Evolutionary conservation across 2,113 vertebrate genomes (phyloP).

Genomic region (Apteryx owenii): DNA sequence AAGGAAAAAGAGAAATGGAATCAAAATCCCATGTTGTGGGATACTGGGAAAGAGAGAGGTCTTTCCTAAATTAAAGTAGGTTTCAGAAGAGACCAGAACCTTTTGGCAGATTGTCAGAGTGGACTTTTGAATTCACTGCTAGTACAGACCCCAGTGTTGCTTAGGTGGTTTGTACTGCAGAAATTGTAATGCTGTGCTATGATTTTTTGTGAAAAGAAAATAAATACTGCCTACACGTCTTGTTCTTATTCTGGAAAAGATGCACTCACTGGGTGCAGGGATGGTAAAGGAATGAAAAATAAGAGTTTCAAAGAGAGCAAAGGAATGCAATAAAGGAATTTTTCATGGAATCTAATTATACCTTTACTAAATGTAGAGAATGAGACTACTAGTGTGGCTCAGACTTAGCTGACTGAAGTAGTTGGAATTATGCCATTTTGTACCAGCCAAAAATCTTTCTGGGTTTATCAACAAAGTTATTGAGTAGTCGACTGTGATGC

Average conservation of each 20-base stretch:
- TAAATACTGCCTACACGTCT: slow-evolving; percentile 7
- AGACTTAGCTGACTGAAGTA: not conserved
- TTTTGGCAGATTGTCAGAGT: not conserved
- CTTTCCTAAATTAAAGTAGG: not conserved
- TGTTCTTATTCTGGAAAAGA: slow-evolving; percentile 42
- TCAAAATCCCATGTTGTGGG: not conserved
- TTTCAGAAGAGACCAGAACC: not conserved
- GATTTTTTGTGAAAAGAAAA: slow-evolving; percentile 20
- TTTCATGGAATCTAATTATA: not conserved
- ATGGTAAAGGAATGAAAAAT: slow-evolving; percentile 54
- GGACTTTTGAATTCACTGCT: not conserved
- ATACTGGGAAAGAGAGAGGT: not conserved
- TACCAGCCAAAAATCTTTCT: not conserved
- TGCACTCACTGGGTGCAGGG: not conserved
- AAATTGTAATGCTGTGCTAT: not conserved
- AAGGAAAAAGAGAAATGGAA: not conserved
- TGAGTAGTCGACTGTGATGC: not conserved
- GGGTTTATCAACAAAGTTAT: not conserved
- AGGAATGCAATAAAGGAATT: not conserved
- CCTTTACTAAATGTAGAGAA: not conserved
- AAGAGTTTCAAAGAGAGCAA: slow-evolving; percentile 2
- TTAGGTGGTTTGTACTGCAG: slow-evolving; percentile 1
- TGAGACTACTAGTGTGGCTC: not conserved
- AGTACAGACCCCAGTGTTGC: not conserved
- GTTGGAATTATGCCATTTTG: not conserved